Base-by-base conservation (phyloP, 2,797 vertebrate genomes). In the Pipistrellus nathusii region DNA sequence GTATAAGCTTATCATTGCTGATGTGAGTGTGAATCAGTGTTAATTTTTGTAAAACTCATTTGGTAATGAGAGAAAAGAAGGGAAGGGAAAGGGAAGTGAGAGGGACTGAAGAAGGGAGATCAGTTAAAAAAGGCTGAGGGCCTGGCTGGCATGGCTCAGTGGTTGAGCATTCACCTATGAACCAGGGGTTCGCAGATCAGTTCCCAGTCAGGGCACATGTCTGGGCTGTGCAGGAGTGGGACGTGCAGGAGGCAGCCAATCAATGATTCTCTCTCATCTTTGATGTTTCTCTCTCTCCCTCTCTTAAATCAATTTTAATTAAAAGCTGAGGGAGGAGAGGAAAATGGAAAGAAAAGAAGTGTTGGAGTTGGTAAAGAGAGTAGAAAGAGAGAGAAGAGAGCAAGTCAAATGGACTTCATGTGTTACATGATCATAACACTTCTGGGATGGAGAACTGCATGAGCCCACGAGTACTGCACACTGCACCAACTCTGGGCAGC, bases 381-480 rank as follows among this genome's bases (percentile, higher is more conserved):
- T 13, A 51, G 10, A 62, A 51, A 68, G 15, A 35, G 73, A 30
- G 32, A 57, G 15, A 9, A 15, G 68, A 51, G 30, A 27, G 38
- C 55, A 32, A 13, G 3, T 14, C 4, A 21, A 46, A 27, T 10
- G 35, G 20, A 46, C 44, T 55, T 3, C 9, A 4, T 11, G 27
- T 3, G 20, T 2, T 2, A 1, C 2, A 9, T n/a, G 0, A 53
- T 27, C 10, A 57, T 1, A 11, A 38, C 0, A 1, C 14, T 15
- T 14, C 27, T 6, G 62, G 2, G 14, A n/a, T 18, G 6, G 81
- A 21, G 85, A 55, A 53, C 6, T n/a, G 1, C n/a, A 0, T 0
- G 30, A 41, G 27, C 23, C 6, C 6, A 0, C 4, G 1, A 3
- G 46, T 1, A 1, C 2, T 9, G 3, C 69, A 20, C 4, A 0